phyloP scores from a whole-genome alignment of 2,113 vertebrate species.

The Gallinago undulata region DNA sequence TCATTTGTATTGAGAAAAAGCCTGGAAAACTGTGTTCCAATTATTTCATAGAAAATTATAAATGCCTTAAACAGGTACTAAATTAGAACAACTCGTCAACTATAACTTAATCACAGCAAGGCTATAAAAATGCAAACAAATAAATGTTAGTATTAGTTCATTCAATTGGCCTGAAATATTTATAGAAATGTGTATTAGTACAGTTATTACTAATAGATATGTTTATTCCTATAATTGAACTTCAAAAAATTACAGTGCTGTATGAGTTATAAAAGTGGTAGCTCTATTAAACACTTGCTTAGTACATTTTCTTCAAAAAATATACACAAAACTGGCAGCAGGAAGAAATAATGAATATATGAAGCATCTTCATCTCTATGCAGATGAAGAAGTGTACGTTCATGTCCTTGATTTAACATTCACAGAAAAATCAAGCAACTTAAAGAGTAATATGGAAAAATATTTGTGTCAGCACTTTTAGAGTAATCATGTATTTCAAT shows the following conservation, averaged over 20 bases:
- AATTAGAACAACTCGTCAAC: neutral
- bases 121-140: neutral
- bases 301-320: neutral
- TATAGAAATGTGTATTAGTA: neutral
- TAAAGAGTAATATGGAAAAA: constrained; percentile 63
- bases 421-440: constrained; percentile 67
- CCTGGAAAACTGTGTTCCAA: neutral
- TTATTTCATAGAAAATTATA: neutral
- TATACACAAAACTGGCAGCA: neutral
- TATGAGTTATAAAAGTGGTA: neutral
- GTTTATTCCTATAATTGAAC: neutral
- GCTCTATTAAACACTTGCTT: constrained; percentile 32
- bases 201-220: neutral
- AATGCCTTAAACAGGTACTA: neutral
- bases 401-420: constrained; percentile 72
- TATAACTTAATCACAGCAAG: neutral
- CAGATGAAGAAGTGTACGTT: constrained; percentile 35
- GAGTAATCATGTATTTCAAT: constrained; percentile 62
- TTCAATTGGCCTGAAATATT: constrained; percentile 12
- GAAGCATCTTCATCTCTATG: constrained; percentile 51
- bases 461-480: constrained; percentile 68
- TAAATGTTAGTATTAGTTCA: neutral
- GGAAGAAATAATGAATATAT: constrained; percentile 38
- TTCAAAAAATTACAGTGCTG: neutral
- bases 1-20: neutral